Conservation (phyloP, 2,888 invertebrate genomes). For the Napeogenes inachia region DNA sequence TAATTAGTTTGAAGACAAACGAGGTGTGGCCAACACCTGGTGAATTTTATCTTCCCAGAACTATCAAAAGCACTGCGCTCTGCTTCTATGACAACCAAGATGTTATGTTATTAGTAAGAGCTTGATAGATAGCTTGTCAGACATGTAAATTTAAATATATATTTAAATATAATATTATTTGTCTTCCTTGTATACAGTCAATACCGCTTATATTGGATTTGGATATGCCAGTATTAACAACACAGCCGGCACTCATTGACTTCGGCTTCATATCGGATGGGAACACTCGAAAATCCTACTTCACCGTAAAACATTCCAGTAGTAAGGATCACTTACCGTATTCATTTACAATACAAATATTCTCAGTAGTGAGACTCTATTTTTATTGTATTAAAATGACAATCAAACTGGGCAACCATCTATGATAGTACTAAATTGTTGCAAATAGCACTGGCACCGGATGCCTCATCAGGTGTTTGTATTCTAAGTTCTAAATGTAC, state of each 20-base stretch:
- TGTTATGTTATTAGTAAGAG: constrained; percentile 34
- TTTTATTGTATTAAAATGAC: neutral
- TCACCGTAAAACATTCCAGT: constrained; percentile 54
- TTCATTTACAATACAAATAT: neutral
- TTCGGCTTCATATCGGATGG: constrained; percentile 54
- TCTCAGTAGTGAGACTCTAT: neutral
- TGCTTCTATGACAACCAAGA: constrained; percentile 42
- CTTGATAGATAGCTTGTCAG: neutral
- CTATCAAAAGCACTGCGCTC: constrained; percentile 33
- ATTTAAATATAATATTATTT: neutral
- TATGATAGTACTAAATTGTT: too few relatives aligned
- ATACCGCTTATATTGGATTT: constrained; percentile 47
- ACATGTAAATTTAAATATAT: neutral
- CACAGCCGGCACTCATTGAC: constrained; percentile 44
- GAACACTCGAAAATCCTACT: constrained; percentile 50
- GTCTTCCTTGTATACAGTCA: constrained; percentile 35
- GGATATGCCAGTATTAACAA: constrained; percentile 46
- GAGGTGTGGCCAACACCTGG: constrained; percentile 35
- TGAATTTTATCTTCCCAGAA: constrained; percentile 11
- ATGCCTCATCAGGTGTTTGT: too few relatives aligned
- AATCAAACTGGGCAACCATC: too few relatives aligned
- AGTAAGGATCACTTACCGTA: constrained; percentile 39
- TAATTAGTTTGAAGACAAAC: constrained; percentile 36
- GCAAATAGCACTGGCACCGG: neutral
- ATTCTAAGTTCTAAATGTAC: too few relatives aligned